Base-by-base conservation (phyloP, 2,888 invertebrate genomes). In the Cantharis rustica region DNA sequence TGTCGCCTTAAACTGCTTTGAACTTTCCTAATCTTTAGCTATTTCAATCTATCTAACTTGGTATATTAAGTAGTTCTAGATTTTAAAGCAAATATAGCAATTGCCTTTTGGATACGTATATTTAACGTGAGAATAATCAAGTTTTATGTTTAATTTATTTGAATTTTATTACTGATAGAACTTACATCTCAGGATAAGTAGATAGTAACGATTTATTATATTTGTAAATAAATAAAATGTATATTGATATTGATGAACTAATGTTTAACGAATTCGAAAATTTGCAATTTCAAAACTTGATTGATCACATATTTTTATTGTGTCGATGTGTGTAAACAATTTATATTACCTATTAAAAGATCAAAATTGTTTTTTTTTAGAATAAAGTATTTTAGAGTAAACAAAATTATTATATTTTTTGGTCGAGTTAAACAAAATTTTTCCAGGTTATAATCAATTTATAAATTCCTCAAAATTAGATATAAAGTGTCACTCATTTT, bases 1-100 rank as follows among this genome's bases (percentile, higher is more conserved):
- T 75, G 75, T 75, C 64, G 68, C 75, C 62, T 17, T 63, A 63
- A 75, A 68, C 66, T 66, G 70, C 75, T 69, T 75, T 71, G 68
- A 75, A 75, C 71, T 75, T 75, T 75, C 75, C 71, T 68, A 75
- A 75, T 75, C 71, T 75, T 75, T 71, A 61, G 61, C 69, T 69
- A 63, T 74, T 69, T 63, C 69, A 69, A 74, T 69, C 63, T 69
- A 69, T 74, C 27, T 11, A 70, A 69, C 61, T 70, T 26, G 69
- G 20, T 20, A 66, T 20, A 66, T 66, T 66, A 66, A 66, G 16
- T 11, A 20, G 23, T 16, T n/a, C 23, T 16, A 66, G 64, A 16
- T 66, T 13, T 66, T 66, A 66, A 66, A 17, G 17, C 64, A 15
- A 66, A 20, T 15, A 66, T 66, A 20, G n/a, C 20, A 20, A n/a